Base-by-base conservation (phyloP, 2,888 invertebrate genomes). In the Ophioninae sp. region DNA sequence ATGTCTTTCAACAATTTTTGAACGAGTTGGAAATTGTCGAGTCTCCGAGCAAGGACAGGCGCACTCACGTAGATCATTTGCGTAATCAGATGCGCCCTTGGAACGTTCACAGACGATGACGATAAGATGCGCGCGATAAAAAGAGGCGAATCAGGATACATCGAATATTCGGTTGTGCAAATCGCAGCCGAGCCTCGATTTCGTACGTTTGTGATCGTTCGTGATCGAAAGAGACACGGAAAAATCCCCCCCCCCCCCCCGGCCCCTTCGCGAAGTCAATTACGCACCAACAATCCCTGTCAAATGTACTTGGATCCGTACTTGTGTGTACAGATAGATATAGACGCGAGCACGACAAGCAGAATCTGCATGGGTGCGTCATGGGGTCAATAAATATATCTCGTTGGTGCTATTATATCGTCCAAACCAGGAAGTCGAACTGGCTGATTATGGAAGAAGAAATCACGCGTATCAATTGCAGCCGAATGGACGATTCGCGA, bases 121-220 rank as follows among this genome's bases (percentile, higher is more conserved):
- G 39, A 39, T 39, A 17, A 65, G n/a, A 9, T 10, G 41, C 22
- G 10, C 20, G 10, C 39, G 9, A 67, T 67, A 6, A 41, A 67
- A 67, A 67, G 44, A 44, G 44, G 44, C 13, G 44, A 44, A 44
- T 44, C 44, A 44, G 44, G 44, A 59, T 59, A 13, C 9, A 22
- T 7, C 39, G 37, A 22, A 23, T 37, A 23, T 23, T 44, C 44
- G 63, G 0, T 61, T 65, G 13, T 1, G 71, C 65, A 39, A 44
- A 44, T 81, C 79, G 78, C 30, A 69, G 83, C 81, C 86, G 22
- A 77, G 79, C 85, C 85, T 85, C 73, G 67, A 82, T 83, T 79
- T 79, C 77, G 63, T 84, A 73, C 69, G n/a, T n/a, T n/a, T n/a
- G 23, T 51, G 20, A 1, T 9, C 44, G 44, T 44, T 13, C 51